A percentile compares a stretch with the other conserved stretches of the same genome.
Evolutionary conservation across 2,888 invertebrate species (phyloP).

Genomic region (Spisula subtruncata): DNA sequence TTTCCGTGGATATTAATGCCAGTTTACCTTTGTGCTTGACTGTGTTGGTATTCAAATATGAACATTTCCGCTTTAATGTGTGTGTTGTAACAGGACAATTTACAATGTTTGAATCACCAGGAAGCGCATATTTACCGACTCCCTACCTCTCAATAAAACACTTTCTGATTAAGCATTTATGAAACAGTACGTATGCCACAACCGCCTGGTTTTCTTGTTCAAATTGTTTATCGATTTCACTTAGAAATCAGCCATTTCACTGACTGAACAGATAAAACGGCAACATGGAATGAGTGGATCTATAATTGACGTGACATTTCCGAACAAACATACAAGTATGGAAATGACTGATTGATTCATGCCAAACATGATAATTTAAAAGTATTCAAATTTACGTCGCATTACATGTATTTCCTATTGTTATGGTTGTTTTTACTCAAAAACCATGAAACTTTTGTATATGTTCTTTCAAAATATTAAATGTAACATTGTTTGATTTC

Average conservation of each 20-base stretch:
- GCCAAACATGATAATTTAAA: background rate
- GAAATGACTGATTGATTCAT: background rate
- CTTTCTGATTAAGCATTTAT: background rate
- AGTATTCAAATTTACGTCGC: no score
- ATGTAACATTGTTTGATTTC: no score
- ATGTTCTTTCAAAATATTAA: no score
- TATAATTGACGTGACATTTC: conserved; percentile 13
- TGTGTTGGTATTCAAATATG: no score
- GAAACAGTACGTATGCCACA: background rate
- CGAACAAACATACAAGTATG: background rate
- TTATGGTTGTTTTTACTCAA: no score
- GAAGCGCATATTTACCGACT: background rate
- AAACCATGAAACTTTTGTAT: no score
- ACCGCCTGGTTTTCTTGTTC: background rate
- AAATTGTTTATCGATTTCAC: conserved; percentile 5
- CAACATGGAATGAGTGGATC: conserved; percentile 5
- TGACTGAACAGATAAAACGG: background rate
- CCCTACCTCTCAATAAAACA: background rate
- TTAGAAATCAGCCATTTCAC: background rate
- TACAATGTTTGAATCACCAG: background rate
- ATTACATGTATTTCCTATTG: no score
- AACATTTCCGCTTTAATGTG: no score
- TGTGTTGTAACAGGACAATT: background rate
- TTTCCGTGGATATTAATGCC: no score
- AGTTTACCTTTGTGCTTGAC: no score